Evolutionary conservation across 1,140 invertebrate species (phyloP).

Genomic region (Caenorhabditis latens): DNA sequence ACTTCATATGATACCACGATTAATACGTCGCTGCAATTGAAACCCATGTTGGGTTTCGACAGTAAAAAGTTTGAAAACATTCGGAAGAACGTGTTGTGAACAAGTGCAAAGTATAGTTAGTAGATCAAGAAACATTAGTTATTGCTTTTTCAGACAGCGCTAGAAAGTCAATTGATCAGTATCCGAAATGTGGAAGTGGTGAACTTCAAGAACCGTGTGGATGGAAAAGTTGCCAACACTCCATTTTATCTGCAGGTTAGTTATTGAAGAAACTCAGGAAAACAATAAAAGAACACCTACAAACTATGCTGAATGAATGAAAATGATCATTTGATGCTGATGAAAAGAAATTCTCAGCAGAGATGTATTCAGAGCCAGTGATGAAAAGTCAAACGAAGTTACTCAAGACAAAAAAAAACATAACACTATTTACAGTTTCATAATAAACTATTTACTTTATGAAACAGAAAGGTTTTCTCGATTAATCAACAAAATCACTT

Average conservation of each 20-base stretch:
- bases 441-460: no score
- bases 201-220: conserved; percentile 17
- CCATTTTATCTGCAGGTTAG: conserved; percentile 12
- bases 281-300: no score
- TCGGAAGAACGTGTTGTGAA: neutral
- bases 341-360: no score
- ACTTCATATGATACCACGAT: conserved; percentile 10
- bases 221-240: neutral
- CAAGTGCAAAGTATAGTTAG: conserved; percentile 16
- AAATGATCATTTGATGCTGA: no score
- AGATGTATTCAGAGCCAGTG: no score
- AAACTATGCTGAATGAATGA: neutral
- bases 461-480: no score
- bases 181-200: conserved; percentile 39
- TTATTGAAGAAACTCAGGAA: neutral
- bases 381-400: no score
- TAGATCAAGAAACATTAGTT: neutral
- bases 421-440: no score
- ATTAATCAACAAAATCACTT: no score
- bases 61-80: neutral
- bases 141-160: conserved; percentile 8
- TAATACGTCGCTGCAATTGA: neutral
- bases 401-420: no score
- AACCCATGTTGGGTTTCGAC: neutral
- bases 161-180: conserved; percentile 43